Evolutionary conservation across 2,888 invertebrate genomes (phyloP).

Genomic region (Dryadula phaetusa): DNA sequence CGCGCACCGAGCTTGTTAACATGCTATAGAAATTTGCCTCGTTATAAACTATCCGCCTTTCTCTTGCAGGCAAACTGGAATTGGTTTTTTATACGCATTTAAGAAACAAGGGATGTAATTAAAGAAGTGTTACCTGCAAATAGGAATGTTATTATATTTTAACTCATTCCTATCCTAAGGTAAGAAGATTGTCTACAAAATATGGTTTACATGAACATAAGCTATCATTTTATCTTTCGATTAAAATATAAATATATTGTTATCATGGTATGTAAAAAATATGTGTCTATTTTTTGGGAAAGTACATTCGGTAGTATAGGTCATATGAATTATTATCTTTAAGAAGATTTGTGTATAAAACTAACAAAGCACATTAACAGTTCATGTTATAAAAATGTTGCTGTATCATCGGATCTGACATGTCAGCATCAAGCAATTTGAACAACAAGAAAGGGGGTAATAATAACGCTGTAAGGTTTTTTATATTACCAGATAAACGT

Average conservation of each 20-base stretch:
- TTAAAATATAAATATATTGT: neutral
- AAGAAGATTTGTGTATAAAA: no score
- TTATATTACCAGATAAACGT: no score
- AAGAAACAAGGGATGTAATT: slow-evolving; percentile 9
- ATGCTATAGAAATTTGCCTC: slow-evolving; percentile 30
- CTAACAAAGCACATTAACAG: no score
- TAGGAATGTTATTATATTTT: neutral
- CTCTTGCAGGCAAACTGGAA: slow-evolving; percentile 13
- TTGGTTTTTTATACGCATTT: slow-evolving; percentile 11
- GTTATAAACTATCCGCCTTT: slow-evolving; percentile 27
- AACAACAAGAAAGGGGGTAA: no score
- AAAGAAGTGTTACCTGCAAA: slow-evolving; percentile 1
- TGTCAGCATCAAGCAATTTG: no score
- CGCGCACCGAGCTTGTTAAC: slow-evolving; percentile 47
- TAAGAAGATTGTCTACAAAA: neutral
- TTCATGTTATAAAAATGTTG: no score
- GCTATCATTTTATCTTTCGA: neutral
- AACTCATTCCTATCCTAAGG: neutral
- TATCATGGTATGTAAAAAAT: no score
- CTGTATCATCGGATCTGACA: no score
- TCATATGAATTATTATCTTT: no score
- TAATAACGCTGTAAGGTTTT: no score
- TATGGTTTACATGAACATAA: neutral
- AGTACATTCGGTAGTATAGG: no score
- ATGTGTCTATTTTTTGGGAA: no score